Evolutionary conservation across 2,888 invertebrate genomes (phyloP).

Genomic region (Odiellus spinosus): DNA sequence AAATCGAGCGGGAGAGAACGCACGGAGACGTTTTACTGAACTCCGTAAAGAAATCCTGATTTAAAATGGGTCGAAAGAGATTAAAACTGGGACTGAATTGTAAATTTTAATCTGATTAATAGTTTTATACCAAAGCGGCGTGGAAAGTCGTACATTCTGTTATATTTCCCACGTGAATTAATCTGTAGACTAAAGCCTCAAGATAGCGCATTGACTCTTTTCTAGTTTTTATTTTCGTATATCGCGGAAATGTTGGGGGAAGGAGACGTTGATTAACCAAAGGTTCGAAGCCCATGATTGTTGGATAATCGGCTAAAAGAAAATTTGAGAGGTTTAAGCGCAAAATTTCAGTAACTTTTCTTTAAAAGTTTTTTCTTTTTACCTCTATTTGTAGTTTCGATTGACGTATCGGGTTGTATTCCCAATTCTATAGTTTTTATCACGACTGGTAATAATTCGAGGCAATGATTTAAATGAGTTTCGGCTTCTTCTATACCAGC

Average conservation of each 20-base stretch:
- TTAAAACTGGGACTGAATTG: neutral
- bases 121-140: slow-evolving; percentile 50
- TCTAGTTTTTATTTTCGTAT: slow-evolving; percentile 69
- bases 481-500: slow-evolving; percentile 51
- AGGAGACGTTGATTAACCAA: slow-evolving; percentile 84
- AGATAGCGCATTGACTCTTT: slow-evolving; percentile 62
- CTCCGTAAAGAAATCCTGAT: slow-evolving; percentile 74
- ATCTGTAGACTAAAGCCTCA: slow-evolving; percentile 60
- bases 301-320: slow-evolving; percentile 23
- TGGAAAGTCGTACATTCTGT: slow-evolving; percentile 61
- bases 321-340: neutral
- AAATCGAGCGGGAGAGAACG: slow-evolving; percentile 19
- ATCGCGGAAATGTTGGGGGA: slow-evolving; percentile 96
- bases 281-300: slow-evolving; percentile 73
- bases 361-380: neutral
- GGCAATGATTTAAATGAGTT: slow-evolving; percentile 58
- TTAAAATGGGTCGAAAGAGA: no score
- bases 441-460: slow-evolving; percentile 64
- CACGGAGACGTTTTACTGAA: slow-evolving; percentile 53
- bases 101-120: no score
- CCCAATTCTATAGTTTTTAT: slow-evolving; percentile 57
- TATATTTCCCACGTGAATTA: slow-evolving; percentile 65
- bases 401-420: slow-evolving; percentile 41
- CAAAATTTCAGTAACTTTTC: no score
- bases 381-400: slow-evolving; percentile 18